A percentile compares a stretch with the other conserved stretches of the same genome.
phyloP scores from a whole-genome alignment of 2,888 invertebrate genomes.

The Cenopis cana region DNA sequence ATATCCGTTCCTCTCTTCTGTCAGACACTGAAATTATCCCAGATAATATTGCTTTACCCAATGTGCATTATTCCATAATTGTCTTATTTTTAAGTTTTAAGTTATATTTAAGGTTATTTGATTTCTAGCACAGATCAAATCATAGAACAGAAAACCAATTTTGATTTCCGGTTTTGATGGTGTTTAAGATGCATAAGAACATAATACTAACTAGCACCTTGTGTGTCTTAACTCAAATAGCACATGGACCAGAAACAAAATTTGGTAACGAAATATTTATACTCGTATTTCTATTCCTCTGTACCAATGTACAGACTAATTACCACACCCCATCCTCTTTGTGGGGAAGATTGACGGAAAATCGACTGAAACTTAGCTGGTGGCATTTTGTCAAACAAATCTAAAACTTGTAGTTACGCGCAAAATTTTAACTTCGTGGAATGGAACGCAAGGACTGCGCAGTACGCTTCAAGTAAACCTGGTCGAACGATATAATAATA shows the following conservation, averaged over 20 bases:
- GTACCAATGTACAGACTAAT: background rate
- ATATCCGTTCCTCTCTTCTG: background rate
- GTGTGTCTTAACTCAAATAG: background rate
- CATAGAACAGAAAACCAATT: background rate
- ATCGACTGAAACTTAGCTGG: too few relatives aligned
- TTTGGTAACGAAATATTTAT: background rate
- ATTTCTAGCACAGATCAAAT: background rate
- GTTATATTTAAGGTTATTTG: background rate
- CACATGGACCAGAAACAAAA: background rate
- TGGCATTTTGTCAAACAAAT: too few relatives aligned
- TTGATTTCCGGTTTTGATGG: background rate
- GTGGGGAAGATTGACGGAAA: too few relatives aligned
- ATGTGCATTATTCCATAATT: background rate
- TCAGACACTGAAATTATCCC: background rate
- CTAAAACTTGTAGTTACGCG: too few relatives aligned
- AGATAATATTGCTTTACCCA: background rate
- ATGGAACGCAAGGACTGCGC: too few relatives aligned
- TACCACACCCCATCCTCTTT: too few relatives aligned
- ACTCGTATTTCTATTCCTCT: background rate
- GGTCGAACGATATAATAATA: too few relatives aligned
- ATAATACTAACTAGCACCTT: background rate
- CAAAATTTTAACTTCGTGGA: too few relatives aligned
- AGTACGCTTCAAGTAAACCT: too few relatives aligned
- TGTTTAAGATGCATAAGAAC: too few relatives aligned
- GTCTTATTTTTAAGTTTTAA: background rate